Conservation (phyloP, 2,797 vertebrate genomes). For the Spea hammondii region DNA sequence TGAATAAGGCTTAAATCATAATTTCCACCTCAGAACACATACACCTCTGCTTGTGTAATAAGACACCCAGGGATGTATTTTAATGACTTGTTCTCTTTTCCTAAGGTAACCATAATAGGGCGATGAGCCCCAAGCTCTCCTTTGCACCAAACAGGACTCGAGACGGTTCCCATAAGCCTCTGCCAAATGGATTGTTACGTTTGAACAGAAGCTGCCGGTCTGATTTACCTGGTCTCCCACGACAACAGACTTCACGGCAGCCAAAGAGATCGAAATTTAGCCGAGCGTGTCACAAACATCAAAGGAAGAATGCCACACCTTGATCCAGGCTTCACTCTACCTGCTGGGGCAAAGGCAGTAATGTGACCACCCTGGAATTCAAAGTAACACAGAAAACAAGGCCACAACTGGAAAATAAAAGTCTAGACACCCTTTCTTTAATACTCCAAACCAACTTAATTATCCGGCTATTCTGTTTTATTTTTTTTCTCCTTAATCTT, state of each 20-base stretch:
- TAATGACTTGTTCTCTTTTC: neutral
- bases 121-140: slow-evolving; percentile 20
- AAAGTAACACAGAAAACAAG: slow-evolving; percentile 63
- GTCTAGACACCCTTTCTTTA: slow-evolving; percentile 77
- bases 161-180: slow-evolving; percentile 18
- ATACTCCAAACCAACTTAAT: slow-evolving; percentile 71
- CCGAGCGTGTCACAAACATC: slow-evolving; percentile 77
- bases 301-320: slow-evolving; percentile 78
- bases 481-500: slow-evolving; percentile 53
- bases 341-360: slow-evolving; percentile 73
- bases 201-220: slow-evolving; percentile 56
- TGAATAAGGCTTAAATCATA: slow-evolving; percentile 11
- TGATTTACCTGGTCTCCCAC: slow-evolving; percentile 73
- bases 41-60: neutral
- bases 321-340: slow-evolving; percentile 73
- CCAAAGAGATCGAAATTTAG: slow-evolving; percentile 73
- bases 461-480: slow-evolving; percentile 65
- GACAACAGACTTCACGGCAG: slow-evolving; percentile 73
- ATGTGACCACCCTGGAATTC: slow-evolving; percentile 76
- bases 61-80: slow-evolving; percentile 1
- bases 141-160: slow-evolving; percentile 7
- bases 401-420: slow-evolving; percentile 65
- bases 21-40: slow-evolving; percentile 26
- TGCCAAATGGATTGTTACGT: slow-evolving; percentile 52
- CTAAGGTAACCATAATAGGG: neutral